These are phyloP conservation scores for Ptychobarbus kaznakovi DNA, from an alignment of 2,797 vertebrate genomes.

Conservation along the genomic window DNA sequence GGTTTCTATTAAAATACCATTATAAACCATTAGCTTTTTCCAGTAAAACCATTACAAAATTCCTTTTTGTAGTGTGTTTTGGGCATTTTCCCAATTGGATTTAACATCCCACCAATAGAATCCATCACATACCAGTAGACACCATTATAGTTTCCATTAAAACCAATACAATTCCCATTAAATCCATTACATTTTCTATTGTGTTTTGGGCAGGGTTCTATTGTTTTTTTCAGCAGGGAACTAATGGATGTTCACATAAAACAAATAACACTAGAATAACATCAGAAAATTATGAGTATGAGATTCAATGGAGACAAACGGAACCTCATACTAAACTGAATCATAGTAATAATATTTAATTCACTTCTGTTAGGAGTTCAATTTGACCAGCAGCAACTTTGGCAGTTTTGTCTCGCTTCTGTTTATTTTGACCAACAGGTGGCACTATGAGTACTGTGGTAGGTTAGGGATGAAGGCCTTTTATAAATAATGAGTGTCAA, in stretches of 20 bases:
- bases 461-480: constrained; percentile 12
- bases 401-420: constrained; percentile 6
- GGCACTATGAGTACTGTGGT: constrained; percentile 77
- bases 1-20: too few relatives aligned
- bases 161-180: too few relatives aligned
- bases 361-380: background rate
- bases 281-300: background rate
- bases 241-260: background rate
- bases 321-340: background rate
- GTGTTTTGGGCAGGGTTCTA: too few relatives aligned
- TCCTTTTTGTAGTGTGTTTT: too few relatives aligned
- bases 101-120: too few relatives aligned
- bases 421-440: constrained; percentile 78
- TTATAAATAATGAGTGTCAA: background rate
- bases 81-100: too few relatives aligned
- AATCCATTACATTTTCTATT: too few relatives aligned
- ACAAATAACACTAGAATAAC: background rate
- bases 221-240: background rate
- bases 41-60: too few relatives aligned
- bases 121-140: too few relatives aligned
- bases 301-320: background rate
- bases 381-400: background rate
- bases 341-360: background rate
- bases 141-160: too few relatives aligned
- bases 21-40: too few relatives aligned